A percentile compares a stretch with the other conserved stretches of the same genome.
Conservation (phyloP, 2,797 vertebrate genomes). For the Molossus molossus region DNA sequence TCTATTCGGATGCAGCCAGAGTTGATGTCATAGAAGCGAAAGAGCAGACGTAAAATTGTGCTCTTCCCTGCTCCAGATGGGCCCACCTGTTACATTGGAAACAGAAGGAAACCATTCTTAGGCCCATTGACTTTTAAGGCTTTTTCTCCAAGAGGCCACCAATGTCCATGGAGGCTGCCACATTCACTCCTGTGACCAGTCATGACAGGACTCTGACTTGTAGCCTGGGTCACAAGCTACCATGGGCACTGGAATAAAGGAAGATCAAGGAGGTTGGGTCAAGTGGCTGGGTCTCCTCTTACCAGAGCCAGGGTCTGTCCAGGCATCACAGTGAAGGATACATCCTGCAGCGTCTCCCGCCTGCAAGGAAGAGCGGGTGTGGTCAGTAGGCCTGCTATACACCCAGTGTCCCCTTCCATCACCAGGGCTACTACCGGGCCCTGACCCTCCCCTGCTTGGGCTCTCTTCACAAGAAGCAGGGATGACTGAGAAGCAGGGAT, state of each 20-base stretch:
- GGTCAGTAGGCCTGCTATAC: neutral
- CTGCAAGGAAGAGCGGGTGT: constrained; percentile 85
- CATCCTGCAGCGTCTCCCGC: constrained; percentile 94
- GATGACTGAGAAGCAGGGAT: neutral
- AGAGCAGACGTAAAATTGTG: constrained; percentile 96
- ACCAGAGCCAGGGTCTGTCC: constrained; percentile 97
- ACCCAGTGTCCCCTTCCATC: neutral
- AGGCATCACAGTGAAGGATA: constrained; percentile 96
- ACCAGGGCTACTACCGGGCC: neutral
- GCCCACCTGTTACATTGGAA: constrained; percentile 92
- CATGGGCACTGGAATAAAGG: neutral
- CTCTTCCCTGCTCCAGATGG: constrained; percentile 97
- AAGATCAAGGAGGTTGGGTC: neutral
- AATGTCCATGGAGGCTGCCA: neutral
- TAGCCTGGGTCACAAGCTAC: neutral
- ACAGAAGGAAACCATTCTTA: neutral
- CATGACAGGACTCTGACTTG: neutral
- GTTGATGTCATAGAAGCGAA: constrained; percentile 96
- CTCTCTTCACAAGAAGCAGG: neutral
- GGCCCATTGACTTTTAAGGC: neutral
- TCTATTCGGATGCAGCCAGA: constrained; percentile 96
- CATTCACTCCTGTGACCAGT: neutral
- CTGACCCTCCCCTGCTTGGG: neutral
- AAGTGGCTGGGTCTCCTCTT: constrained; percentile 79
- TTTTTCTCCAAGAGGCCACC: constrained; percentile 2